A percentile compares a stretch with the other conserved stretches of the same genome.
These are phyloP conservation scores for Chaetogeoica ovagalla DNA, from an alignment of 2,888 invertebrate species.

Conservation along the genomic window DNA sequence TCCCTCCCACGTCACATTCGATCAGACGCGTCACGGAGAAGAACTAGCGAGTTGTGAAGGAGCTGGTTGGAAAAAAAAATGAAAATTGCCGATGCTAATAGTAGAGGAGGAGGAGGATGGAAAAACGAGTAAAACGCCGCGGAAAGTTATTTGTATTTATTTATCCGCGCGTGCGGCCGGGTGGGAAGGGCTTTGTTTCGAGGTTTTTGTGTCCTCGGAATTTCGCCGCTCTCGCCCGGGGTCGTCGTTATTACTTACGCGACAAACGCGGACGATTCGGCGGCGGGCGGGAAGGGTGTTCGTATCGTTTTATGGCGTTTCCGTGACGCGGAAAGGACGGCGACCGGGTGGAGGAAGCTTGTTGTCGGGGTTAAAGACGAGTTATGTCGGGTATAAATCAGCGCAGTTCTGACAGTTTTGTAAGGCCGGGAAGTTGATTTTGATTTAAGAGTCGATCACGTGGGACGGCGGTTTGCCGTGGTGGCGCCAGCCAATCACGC, in stretches of 20 bases:
- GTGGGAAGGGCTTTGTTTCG: background rate
- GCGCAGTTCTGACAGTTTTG: constrained; percentile 50
- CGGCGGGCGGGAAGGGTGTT: constrained; percentile 29
- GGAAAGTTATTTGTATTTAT: background rate
- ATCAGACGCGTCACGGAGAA: too few relatives aligned
- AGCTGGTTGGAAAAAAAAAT: too few relatives aligned
- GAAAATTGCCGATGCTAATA: too few relatives aligned
- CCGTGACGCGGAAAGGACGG: background rate
- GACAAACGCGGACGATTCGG: background rate
- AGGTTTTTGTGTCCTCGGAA: background rate
- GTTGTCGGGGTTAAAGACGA: constrained; percentile 53
- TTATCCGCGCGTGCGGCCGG: background rate
- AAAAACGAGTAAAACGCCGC: too few relatives aligned
- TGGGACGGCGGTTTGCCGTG: constrained; percentile 12
- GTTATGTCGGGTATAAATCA: constrained; percentile 52
- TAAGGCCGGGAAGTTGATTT: constrained; percentile 52
- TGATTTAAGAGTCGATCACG: constrained; percentile 52
- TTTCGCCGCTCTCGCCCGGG: too few relatives aligned
- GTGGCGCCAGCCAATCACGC: constrained; percentile 51
- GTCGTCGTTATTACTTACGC: constrained; percentile 7
- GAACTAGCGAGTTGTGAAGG: too few relatives aligned
- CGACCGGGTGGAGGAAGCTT: constrained; percentile 3
- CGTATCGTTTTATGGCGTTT: constrained; percentile 34
- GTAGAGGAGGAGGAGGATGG: too few relatives aligned
- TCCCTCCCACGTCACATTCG: too few relatives aligned